phyloP scores from a whole-genome alignment of 1,140 invertebrate genomes.

The Cylas formicarius region DNA sequence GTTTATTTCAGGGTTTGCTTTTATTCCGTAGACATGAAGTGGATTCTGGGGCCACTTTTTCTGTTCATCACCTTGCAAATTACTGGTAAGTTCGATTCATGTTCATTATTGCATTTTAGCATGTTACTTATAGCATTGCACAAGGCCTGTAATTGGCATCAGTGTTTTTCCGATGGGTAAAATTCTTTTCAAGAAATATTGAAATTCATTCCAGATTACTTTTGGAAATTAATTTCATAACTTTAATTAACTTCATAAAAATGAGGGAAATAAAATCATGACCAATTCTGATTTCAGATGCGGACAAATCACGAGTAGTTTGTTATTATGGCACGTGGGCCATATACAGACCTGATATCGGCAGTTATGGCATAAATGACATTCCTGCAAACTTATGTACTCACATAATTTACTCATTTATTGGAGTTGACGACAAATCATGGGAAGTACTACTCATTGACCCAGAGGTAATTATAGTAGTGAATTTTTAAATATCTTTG shows the following conservation, averaged over 20 bases:
- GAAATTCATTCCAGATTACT: too few relatives aligned
- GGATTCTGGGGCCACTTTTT: background rate
- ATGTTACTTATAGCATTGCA: too few relatives aligned
- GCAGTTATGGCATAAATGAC: slow-evolving; percentile 74
- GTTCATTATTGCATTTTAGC: too few relatives aligned
- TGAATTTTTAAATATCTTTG: background rate
- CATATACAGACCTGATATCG: slow-evolving; percentile 73
- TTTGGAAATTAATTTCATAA: too few relatives aligned
- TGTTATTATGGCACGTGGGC: slow-evolving; percentile 93
- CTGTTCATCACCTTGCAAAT: background rate
- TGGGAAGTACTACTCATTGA: slow-evolving; percentile 75
- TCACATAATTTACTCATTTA: slow-evolving; percentile 85
- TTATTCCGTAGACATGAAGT: slow-evolving; percentile 1
- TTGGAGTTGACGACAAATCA: slow-evolving; percentile 70
- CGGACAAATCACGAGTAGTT: slow-evolving; percentile 54
- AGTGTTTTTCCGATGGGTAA: too few relatives aligned
- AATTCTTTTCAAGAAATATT: too few relatives aligned
- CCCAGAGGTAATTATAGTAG: slow-evolving; percentile 53
- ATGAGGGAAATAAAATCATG: too few relatives aligned
- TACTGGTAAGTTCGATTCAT: slow-evolving; percentile 1
- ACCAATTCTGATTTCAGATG: slow-evolving; percentile 18
- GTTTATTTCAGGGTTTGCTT: too few relatives aligned
- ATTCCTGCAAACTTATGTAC: slow-evolving; percentile 77
- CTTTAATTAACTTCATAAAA: too few relatives aligned
- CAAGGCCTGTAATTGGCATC: too few relatives aligned